A percentile compares a stretch with the other conserved stretches of the same genome.
Evolutionary conservation across 2,113 vertebrate genomes (phyloP).

Genomic region (Anolis carolinensis): DNA sequence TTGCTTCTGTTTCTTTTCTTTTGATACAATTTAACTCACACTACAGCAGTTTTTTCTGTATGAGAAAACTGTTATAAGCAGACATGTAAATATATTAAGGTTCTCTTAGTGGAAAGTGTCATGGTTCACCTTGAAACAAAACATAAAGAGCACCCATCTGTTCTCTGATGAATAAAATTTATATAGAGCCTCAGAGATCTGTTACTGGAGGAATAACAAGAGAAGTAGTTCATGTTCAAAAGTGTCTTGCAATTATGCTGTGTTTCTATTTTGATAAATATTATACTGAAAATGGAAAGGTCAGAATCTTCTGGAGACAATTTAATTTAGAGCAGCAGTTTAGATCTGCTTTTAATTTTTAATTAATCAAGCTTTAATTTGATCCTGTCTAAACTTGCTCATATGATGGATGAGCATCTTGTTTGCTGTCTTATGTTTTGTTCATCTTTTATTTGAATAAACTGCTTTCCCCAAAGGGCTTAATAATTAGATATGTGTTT

Average conservation of each 20-base stretch:
- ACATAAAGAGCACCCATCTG: neutral
- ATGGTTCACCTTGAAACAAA: neutral
- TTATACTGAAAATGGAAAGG: neutral
- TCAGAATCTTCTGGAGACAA: neutral
- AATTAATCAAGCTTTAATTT: neutral
- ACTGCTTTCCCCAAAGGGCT: too few species aligned
- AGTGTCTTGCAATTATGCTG: neutral
- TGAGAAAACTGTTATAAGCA: neutral
- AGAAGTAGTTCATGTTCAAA: neutral
- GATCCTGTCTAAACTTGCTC: neutral
- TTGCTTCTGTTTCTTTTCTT: neutral
- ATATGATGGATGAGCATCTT: neutral
- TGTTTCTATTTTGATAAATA: conserved; percentile 6
- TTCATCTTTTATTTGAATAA: too few species aligned
- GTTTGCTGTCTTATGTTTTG: too few species aligned
- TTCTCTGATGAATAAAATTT: neutral
- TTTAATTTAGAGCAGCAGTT: neutral
- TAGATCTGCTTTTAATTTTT: too few species aligned
- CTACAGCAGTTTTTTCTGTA: neutral
- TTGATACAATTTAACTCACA: neutral
- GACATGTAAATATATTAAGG: neutral
- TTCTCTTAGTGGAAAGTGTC: neutral
- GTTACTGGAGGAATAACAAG: neutral
- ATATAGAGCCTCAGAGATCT: neutral
- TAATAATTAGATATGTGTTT: too few species aligned